These are phyloP conservation scores for Acanthiza pusilla DNA, from an alignment of 2,797 vertebrate genomes.

Conservation along the genomic window DNA sequence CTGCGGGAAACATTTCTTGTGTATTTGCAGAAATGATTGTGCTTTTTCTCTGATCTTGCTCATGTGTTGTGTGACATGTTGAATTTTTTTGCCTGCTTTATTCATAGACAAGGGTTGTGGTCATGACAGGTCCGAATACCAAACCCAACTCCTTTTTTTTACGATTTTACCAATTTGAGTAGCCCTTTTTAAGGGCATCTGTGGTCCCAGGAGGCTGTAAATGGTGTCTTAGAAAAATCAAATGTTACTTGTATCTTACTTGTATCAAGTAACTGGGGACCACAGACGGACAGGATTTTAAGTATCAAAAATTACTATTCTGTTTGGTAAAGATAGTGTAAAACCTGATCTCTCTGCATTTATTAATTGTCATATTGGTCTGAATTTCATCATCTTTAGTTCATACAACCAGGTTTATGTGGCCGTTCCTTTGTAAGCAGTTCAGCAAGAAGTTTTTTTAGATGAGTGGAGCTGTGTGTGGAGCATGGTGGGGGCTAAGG, in stretches of 20 bases:
- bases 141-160: not conserved
- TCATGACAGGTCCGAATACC: not conserved
- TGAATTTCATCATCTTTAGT: not conserved
- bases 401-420: not conserved
- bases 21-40: not conserved
- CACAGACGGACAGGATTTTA: accelerated
- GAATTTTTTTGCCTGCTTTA: not conserved
- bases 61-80: not conserved
- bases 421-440: not conserved
- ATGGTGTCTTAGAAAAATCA: not conserved
- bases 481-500: not conserved
- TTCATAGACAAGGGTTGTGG: not conserved
- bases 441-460: not conserved
- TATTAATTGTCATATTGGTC: not conserved
- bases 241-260: not conserved
- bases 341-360: not conserved
- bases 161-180: not conserved
- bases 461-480: not conserved
- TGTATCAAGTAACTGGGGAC: not conserved
- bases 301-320: not conserved
- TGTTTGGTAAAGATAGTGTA: not conserved
- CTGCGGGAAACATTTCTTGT: not conserved
- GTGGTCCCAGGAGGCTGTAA: not conserved
- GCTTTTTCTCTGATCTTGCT: not conserved
- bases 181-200: not conserved